Base-by-base conservation (phyloP, 2,113 vertebrate genomes). In the Rhea americana region DNA sequence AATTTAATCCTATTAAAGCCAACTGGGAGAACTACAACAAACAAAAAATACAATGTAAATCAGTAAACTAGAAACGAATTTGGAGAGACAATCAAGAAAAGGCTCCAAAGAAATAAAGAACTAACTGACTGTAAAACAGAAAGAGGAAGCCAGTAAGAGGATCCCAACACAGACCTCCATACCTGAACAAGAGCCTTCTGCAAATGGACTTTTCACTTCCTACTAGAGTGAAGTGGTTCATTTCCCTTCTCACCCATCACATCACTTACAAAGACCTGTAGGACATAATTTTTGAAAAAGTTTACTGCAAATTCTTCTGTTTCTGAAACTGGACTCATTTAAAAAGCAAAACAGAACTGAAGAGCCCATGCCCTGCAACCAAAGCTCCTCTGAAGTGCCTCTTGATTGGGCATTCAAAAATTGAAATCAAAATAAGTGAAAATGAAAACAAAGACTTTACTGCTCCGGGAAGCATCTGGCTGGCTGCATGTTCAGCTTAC, bases 371-470 rank as follows among this genome's bases (percentile, higher is more conserved):
- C 22, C 43, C 56, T 26, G 32, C 19, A 32, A 65, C 22, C 8
- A 5, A 28, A 65, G 13, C 24, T 41, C 48, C 74, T 51, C 62
- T 68, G 35, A 47, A 75, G 51, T 13, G 15, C 22, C 32, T 47
- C 67, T 32, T 10, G 4, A 25, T 26, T 71, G 68, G n/a, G 68
- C 9, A 4, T 48, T 37, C n/a, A 11, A n/a, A 82, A 61, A 48
- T 1, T 17, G 65, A 19, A 61, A 53, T 43, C 48, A 7, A 63
- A 70, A 51, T 37, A 48, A 80, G 26, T 6, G 16, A 41, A 35
- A 59, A 41, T 0, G 3, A 51, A 35, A 59, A 41, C 0, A 2
- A 51, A 26, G 71, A 26, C 1, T 10, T 9, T 6, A 71, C n/a
- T 3, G 8, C 58, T 26, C 19, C 45, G 6, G 62, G 37, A 66